Conservation (phyloP, 2,888 invertebrate species). For the Elegia similella region DNA sequence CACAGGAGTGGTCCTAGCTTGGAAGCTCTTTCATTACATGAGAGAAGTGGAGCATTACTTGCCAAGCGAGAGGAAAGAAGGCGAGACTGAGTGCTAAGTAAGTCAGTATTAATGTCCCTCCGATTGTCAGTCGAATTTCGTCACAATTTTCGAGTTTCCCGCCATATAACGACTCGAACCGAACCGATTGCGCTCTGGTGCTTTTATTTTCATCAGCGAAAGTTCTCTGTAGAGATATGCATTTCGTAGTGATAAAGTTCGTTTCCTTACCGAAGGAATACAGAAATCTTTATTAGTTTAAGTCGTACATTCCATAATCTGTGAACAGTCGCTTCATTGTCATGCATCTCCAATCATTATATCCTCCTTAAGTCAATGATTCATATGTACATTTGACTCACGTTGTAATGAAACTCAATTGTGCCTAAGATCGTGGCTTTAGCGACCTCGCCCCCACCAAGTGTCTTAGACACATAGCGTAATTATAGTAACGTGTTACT, state of each 20-base stretch:
- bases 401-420: constrained; percentile 35
- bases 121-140: constrained; percentile 17
- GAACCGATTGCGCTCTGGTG: constrained; percentile 25
- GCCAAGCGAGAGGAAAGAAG: constrained; percentile 64
- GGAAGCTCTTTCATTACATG: constrained; percentile 66
- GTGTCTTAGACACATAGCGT: constrained; percentile 40
- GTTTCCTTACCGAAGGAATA: constrained; percentile 59
- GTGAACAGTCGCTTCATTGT: constrained; percentile 25
- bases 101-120: constrained; percentile 26
- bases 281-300: constrained; percentile 44
- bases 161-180: constrained; percentile 25
- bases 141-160: constrained; percentile 22
- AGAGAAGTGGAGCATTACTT: constrained; percentile 75
- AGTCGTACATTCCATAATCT: constrained; percentile 37
- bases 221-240: constrained; percentile 26
- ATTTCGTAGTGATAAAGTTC: constrained; percentile 48
- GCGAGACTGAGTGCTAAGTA: constrained; percentile 71
- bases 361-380: constrained; percentile 56
- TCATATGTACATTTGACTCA: constrained; percentile 32
- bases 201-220: constrained; percentile 17
- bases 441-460: constrained; percentile 60
- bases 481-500: constrained; percentile 21
- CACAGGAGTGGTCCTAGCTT: constrained; percentile 61
- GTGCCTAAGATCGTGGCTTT: constrained; percentile 49
- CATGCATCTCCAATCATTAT: constrained; percentile 48